Evolutionary conservation across 2,888 invertebrate genomes (phyloP), one percentile per base, ranked within the genome.

Genomic region (Saturnia japonica): DNA sequence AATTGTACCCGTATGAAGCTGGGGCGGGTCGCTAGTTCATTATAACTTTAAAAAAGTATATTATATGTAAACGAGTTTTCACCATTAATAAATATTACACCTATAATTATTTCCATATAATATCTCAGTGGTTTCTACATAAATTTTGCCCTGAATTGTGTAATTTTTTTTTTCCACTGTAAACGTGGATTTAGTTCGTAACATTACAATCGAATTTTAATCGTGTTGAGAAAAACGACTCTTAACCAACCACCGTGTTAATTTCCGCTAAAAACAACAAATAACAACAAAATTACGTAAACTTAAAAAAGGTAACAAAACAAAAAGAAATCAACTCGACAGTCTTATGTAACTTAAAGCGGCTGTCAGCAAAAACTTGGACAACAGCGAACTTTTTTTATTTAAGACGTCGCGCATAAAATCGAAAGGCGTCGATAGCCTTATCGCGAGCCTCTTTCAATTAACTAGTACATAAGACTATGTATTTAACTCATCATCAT

Each of bases 401-500:
- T 64, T 40, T n/a, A 64, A 64, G 40, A 64, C 64, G 40, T 40
- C 64, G 64, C 40, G 64, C 40, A 22, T 57, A 68, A 62, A 57
- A 70, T 51, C 67, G 62, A 73, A 75, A 54, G 14, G 74, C 73
- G 70, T 67, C 73, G 73, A 84, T 81, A 80, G 86, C 84, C 88
- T 90, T 91, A 91, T 91, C 91, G 87, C 76, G 86, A 88, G 91
- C 89, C 91, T 88, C 91, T 91, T 93, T 92, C 91, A 93, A 93
- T 93, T 93, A 93, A 90, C 88, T 83, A 90, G 91, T 93, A 93
- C 91, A 93, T 93, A 91, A 82, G 86, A 82, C 86, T 90, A 93
- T 93, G 79, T 93, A 93, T 88, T 83, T 90, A 91, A 91, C 93
- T 93, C 91, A 92, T 91, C 91, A 92, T 91, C 91, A 93, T 87